Evolutionary conservation across 2,113 vertebrate genomes (phyloP).

Genomic region (Taxidea taxus): DNA sequence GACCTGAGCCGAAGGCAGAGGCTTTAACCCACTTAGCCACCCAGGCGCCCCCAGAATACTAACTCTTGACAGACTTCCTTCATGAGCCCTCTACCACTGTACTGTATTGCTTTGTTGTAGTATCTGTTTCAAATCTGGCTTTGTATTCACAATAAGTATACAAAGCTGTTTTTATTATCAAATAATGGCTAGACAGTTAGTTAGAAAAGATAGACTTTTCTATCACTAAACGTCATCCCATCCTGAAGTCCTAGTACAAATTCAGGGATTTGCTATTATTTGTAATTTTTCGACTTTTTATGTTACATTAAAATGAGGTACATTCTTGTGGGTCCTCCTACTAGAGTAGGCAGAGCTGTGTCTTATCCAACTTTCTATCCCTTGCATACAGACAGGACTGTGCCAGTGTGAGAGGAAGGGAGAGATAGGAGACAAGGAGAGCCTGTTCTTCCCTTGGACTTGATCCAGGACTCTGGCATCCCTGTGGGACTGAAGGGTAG

Average conservation of each 20-base stretch:
- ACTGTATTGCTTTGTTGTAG: not conserved
- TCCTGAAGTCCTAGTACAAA: not conserved
- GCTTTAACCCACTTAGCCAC: no score
- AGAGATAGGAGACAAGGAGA: not conserved
- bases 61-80: not conserved
- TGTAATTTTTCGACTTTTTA: not conserved
- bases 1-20: no score
- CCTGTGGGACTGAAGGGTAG: not conserved
- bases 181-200: not conserved
- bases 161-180: not conserved
- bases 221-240: not conserved
- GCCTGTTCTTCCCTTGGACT: not conserved
- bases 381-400: not conserved
- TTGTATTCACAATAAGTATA: not conserved
- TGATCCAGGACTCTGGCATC: not conserved
- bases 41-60: no score
- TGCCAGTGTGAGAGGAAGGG: not conserved
- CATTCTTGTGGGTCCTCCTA: not conserved
- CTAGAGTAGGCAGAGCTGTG: not conserved
- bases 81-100: not conserved
- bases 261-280: not conserved
- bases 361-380: not conserved
- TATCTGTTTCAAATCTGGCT: not conserved
- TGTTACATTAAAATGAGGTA: not conserved
- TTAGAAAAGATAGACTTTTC: not conserved